phyloP scores from a whole-genome alignment of 37 sponge, comb jelly and placozoan species.

The Eunapius fragilis region DNA sequence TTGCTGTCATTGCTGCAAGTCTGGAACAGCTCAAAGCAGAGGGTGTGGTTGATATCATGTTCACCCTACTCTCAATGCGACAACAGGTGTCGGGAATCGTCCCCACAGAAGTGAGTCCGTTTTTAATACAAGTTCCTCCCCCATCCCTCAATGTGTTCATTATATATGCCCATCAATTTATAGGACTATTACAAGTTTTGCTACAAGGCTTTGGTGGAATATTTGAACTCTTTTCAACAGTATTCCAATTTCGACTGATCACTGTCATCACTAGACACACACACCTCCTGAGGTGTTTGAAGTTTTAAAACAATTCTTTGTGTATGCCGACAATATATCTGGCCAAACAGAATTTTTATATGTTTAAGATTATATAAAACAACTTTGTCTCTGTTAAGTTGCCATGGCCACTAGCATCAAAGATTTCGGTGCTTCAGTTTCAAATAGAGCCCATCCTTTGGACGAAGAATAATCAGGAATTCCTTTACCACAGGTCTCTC shows the following conservation, averaged over 20 bases:
- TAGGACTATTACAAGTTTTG: conserved; percentile 79
- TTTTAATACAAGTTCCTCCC: neutral
- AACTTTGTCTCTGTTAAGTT: neutral
- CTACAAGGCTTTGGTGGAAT: conserved; percentile 74
- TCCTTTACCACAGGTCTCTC: conserved; percentile 30
- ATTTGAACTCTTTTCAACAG: conserved; percentile 82
- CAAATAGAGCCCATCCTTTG: conserved; percentile 67
- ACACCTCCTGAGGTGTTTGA: neutral
- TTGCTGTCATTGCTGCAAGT: conserved; percentile 52
- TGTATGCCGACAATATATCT: too few species aligned
- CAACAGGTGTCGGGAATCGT: conserved; percentile 80
- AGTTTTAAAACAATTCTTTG: too few species aligned
- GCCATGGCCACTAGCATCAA: neutral
- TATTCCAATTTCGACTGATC: conserved; percentile 82
- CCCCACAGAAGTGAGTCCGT: conserved; percentile 52
- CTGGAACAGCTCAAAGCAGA: conserved; percentile 85
- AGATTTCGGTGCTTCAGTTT: conserved; percentile 55
- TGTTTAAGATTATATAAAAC: neutral
- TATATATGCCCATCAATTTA: too few species aligned
- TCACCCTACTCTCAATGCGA: conserved; percentile 69
- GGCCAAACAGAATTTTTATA: too few species aligned
- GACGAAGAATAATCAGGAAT: conserved; percentile 45
- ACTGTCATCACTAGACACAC: neutral
- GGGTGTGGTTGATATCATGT: conserved; percentile 73
- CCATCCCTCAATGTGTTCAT: neutral